Conservation (phyloP, 1,140 invertebrate species). For the Panulirus ornatus region DNA sequence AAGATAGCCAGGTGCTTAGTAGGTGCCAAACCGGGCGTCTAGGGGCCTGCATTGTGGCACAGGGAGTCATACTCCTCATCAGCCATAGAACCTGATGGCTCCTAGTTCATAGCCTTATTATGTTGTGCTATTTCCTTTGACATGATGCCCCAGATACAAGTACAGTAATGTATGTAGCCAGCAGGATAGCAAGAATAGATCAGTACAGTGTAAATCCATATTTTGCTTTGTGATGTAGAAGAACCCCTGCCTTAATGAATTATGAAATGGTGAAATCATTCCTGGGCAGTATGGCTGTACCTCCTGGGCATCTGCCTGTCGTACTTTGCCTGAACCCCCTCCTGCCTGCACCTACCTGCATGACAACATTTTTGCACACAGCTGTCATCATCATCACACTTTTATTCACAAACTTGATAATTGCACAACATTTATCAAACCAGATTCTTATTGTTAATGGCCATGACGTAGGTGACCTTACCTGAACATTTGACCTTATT, state of each 20-base stretch:
- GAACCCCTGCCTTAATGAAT: not conserved
- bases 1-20: not conserved
- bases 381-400: not conserved
- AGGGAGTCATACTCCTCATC: slow-evolving; percentile 10
- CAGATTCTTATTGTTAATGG: slow-evolving; percentile 30
- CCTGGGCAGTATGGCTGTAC: not conserved
- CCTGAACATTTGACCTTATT: not conserved
- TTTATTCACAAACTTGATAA: slow-evolving; percentile 17
- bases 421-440: slow-evolving; percentile 1
- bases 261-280: not conserved
- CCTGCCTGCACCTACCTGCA: not conserved
- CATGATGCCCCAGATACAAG: slow-evolving; percentile 25
- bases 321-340: not conserved
- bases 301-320: not conserved
- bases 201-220: not conserved
- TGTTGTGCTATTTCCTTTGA: slow-evolving; percentile 42
- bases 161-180: slow-evolving; percentile 46
- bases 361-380: not conserved
- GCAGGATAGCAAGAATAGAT: slow-evolving; percentile 43
- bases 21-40: slow-evolving; percentile 30
- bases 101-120: slow-evolving; percentile 10
- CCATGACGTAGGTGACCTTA: slow-evolving; percentile 11
- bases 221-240: slow-evolving; percentile 3
- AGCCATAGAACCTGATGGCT: slow-evolving; percentile 27
- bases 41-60: slow-evolving; percentile 10